Base-by-base conservation (phyloP, 2,113 vertebrate genomes). In the Xiphorhynchus elegans region DNA sequence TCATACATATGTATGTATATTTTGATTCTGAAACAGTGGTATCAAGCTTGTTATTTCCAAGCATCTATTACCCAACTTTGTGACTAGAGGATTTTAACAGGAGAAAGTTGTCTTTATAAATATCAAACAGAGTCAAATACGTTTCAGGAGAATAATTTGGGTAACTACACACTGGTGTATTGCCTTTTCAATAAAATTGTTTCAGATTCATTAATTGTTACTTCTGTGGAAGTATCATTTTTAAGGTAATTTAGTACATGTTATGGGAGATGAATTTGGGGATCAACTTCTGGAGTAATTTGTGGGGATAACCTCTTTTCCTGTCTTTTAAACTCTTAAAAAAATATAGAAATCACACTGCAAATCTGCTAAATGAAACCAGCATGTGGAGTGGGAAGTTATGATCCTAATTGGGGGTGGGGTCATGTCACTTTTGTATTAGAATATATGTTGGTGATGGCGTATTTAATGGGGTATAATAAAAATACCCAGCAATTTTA, bases 51-150 rank as follows among this genome's bases (percentile, higher is more conserved):
- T 63, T 53, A 3, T 68, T 90, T 85, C 70, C 46, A 9, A 25
- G 33, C 9, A 3, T 52, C 0, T 59, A 2, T 39, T 59, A 4
- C 2, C 1, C 20, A 19, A 33, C 17, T 77, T 31, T 37, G 37
- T 64, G 60, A 17, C 17, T 1, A 13, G 62, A 8, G 56, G 3
- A 35, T 72, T 77, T 80, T 37, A 69, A 19, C 17, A 21, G 47
- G 31, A 60, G 17, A 49, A 86, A 68, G 39, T 64, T 86, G 17
- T 28, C 26, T 80, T 83, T 67, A 37, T 44, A 69, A 62, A 55
- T 63, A 35, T 24, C 55, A 55, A 33, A 40, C 44, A 58, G 33
- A 47, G 44, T 59, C 35, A 53, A 88, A 73, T 26, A 73, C 49
- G 28, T 63, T 79, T 78, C 44, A 79, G 66, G 50, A 68, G 70